A percentile compares a stretch with the other conserved stretches of the same genome.
Conservation (phyloP, 2,888 invertebrate species). For the Entomobrya proxima region DNA sequence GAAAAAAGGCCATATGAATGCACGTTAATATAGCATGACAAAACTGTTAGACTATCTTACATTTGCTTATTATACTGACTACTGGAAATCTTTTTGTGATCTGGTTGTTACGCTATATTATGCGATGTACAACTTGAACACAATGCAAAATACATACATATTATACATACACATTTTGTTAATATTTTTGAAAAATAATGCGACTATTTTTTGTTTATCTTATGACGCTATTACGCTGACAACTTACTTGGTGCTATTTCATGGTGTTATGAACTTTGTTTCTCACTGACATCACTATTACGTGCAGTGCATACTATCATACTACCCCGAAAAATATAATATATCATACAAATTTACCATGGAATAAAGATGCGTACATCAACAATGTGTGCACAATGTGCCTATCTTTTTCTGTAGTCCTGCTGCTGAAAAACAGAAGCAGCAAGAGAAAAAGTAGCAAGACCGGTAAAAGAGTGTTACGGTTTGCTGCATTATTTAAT, state of each 20-base stretch:
- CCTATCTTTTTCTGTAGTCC: background rate
- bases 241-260: constrained; percentile 58
- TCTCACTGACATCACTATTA: constrained; percentile 46
- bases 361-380: constrained; percentile 25
- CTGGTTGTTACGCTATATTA: no score
- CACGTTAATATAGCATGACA: background rate
- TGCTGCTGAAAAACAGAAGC: background rate
- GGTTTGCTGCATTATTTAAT: constrained; percentile 68
- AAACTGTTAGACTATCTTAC: constrained; percentile 22
- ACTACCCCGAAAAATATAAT: background rate
- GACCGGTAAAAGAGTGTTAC: constrained; percentile 63
- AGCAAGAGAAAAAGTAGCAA: constrained; percentile 23
- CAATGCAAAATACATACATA: no score
- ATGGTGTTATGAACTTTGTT: constrained; percentile 67
- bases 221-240: constrained; percentile 32
- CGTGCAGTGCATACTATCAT: background rate
- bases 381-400: background rate
- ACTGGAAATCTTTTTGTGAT: no score
- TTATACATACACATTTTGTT: background rate
- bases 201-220: constrained; percentile 25
- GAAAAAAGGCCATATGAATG: background rate
- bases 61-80: no score
- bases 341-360: background rate
- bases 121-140: no score
- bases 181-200: constrained; percentile 19